phyloP scores from a whole-genome alignment of 2,797 vertebrate species.

The Enteromius paludinosus region DNA sequence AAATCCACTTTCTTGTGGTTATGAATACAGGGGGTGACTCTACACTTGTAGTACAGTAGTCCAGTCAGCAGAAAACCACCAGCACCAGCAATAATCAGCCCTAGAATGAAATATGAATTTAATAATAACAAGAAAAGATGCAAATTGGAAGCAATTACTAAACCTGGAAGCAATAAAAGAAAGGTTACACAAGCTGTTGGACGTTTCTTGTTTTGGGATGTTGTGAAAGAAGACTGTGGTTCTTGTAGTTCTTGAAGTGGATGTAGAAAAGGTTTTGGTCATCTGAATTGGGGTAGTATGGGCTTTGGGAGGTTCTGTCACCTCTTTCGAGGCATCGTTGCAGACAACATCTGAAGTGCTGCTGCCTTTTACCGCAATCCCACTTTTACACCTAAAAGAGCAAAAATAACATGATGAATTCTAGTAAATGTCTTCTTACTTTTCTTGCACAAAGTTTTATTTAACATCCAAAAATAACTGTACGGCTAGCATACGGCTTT shows the following conservation, averaged over 20 bases:
- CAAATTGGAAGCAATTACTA: neutral
- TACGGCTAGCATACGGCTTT: neutral
- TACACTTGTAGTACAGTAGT: constrained; percentile 64
- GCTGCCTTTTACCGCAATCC: constrained; percentile 57
- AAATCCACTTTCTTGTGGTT: constrained; percentile 20
- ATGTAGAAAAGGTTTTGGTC: neutral
- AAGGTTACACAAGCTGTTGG: constrained; percentile 42
- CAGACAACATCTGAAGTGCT: constrained; percentile 62
- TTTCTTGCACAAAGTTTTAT: neutral
- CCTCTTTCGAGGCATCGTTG: neutral
- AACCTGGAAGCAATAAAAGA: neutral
- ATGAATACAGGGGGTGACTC: constrained; percentile 20
- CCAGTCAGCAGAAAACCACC: constrained; percentile 61
- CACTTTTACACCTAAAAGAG: constrained; percentile 64
- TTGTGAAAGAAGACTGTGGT: neutral
- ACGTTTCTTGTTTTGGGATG: neutral
- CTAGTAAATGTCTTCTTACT: neutral
- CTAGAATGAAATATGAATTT: constrained; percentile 26
- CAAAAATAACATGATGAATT: constrained; percentile 12
- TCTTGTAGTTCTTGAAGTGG: neutral
- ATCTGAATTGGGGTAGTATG: neutral
- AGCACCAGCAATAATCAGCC: constrained; percentile 7
- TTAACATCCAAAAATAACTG: neutral
- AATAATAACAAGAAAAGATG: neutral
- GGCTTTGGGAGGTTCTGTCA: neutral